Evolutionary conservation across 2,888 invertebrate species (phyloP).

Genomic region (Nebria salina): DNA sequence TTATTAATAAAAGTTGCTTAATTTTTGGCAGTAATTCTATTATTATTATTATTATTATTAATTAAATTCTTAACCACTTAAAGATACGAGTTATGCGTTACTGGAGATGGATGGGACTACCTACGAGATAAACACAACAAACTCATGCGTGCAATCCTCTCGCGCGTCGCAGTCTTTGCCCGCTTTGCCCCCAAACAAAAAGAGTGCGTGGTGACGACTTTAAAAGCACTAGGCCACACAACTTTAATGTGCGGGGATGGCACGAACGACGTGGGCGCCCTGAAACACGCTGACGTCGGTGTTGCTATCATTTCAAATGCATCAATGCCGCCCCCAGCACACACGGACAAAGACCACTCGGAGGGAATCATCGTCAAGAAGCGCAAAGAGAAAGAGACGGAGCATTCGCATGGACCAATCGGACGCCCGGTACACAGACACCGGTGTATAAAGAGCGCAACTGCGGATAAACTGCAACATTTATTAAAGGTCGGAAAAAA

Average conservation of each 20-base stretch:
- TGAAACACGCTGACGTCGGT: constrained; percentile 98
- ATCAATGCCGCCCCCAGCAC: constrained; percentile 60
- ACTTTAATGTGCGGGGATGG: constrained; percentile 99
- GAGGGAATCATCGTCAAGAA: constrained; percentile 49
- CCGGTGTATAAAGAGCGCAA: not conserved
- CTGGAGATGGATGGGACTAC: constrained; percentile 87
- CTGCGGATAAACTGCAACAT: constrained; percentile 29
- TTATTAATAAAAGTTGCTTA: not conserved
- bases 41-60: no score
- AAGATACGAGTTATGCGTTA: constrained; percentile 89
- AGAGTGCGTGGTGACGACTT: constrained; percentile 89
- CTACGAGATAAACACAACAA: constrained; percentile 71
- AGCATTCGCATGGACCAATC: constrained; percentile 21
- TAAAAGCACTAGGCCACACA: constrained; percentile 87
- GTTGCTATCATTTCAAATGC: constrained; percentile 90
- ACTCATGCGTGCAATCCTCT: constrained; percentile 78
- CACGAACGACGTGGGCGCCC: constrained; percentile 98
- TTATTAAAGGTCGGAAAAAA: constrained; percentile 25
- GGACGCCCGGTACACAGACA: not conserved
- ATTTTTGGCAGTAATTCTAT: not conserved
- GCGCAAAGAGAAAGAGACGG: constrained; percentile 50
- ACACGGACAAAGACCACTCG: constrained; percentile 50
- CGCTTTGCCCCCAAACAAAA: constrained; percentile 99
- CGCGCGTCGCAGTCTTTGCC: constrained; percentile 92
- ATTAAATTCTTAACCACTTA: not conserved